Evolutionary conservation across 2,888 invertebrate genomes (phyloP).

Genomic region (Meghimatium bilineatum): DNA sequence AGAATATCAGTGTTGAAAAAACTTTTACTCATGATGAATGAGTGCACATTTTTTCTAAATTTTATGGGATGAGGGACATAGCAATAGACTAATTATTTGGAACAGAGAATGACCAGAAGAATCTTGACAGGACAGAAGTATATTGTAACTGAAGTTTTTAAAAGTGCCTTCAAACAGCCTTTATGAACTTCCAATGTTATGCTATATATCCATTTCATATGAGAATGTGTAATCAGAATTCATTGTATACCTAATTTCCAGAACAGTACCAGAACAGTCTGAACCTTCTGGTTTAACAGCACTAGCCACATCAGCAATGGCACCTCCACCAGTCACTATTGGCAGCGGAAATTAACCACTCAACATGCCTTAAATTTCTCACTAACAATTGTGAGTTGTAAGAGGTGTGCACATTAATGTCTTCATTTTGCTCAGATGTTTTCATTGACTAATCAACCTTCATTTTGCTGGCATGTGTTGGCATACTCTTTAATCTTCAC

Average conservation of each 20-base stretch:
- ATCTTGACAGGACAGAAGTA: no score
- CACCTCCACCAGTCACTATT: conserved; percentile 30
- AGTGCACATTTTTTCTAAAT: no score
- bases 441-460: not conserved
- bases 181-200: no score
- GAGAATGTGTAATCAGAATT: not conserved
- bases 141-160: no score
- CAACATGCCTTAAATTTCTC: not conserved
- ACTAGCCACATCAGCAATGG: not conserved
- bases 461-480: not conserved
- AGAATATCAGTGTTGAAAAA: no score
- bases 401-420: not conserved
- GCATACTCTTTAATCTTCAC: not conserved
- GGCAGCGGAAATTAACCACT: conserved; percentile 28
- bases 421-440: not conserved
- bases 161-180: no score
- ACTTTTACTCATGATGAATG: no score
- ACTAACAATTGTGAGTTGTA: not conserved
- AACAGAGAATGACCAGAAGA: no score
- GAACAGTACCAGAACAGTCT: conserved; percentile 22
- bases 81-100: no score
- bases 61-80: no score
- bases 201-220: not conserved
- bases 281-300: not conserved
- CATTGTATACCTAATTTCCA: not conserved